These are phyloP conservation scores for Paramormyrops kingsleyae DNA, from an alignment of 2,113 vertebrate species.

Conservation along the genomic window DNA sequence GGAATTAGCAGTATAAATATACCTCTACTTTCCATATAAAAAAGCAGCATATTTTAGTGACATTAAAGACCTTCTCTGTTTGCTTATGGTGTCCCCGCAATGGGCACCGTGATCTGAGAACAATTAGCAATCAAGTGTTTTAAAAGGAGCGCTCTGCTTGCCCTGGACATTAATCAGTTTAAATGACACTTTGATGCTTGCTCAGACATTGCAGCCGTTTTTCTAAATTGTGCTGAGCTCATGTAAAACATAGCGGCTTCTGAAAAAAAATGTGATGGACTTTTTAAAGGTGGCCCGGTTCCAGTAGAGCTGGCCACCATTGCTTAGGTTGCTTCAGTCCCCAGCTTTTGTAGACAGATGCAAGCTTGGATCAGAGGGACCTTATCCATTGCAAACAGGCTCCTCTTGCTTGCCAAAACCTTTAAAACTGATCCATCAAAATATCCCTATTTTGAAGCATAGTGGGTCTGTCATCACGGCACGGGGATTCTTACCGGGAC, in stretches of 20 bases:
- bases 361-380: neutral
- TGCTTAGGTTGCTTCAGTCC: neutral
- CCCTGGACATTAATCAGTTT: constrained; percentile 44
- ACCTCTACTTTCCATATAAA: constrained; percentile 3
- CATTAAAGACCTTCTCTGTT: constrained; percentile 50
- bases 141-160: constrained; percentile 20
- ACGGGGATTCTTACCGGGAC: neutral
- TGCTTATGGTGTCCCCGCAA: constrained; percentile 29
- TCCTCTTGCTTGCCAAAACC: neutral
- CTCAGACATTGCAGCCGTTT: constrained; percentile 4
- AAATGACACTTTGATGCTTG: constrained; percentile 38
- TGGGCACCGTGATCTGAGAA: constrained; percentile 46
- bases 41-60: constrained; percentile 37
- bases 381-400: neutral
- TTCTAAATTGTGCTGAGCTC: constrained; percentile 17
- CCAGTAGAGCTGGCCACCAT: neutral
- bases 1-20: constrained; percentile 45
- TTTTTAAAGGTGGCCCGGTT: neutral
- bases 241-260: constrained; percentile 10
- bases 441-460: neutral
- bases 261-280: neutral
- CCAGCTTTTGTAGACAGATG: neutral
- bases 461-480: neutral
- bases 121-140: constrained; percentile 43
- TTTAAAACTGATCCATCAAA: neutral